Evolutionary conservation across 1,140 invertebrate genomes (phyloP).

Genomic region (Littorina saxatilis): DNA sequence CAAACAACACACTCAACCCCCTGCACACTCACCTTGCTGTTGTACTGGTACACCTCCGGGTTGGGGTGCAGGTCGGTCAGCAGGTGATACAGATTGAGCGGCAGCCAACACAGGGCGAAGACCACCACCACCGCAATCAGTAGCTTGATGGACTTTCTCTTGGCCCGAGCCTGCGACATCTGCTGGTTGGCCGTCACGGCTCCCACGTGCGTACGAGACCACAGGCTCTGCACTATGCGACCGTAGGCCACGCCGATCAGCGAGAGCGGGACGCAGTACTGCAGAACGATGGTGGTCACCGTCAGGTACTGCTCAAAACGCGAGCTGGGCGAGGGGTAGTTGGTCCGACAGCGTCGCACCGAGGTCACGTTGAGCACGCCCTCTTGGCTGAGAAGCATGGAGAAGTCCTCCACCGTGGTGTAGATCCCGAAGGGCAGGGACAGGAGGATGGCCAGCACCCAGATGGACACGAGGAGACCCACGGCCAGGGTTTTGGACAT

Average conservation of each 20-base stretch:
- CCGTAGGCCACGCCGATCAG: constrained; percentile 76
- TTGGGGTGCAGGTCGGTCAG: constrained; percentile 77
- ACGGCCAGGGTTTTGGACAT: constrained; percentile 72
- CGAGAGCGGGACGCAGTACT: constrained; percentile 78
- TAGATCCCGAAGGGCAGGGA: constrained; percentile 78
- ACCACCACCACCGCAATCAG: constrained; percentile 77
- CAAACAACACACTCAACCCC: too few species aligned
- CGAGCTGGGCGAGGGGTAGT: constrained; percentile 64
- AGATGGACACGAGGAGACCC: constrained; percentile 75
- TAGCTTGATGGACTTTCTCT: constrained; percentile 75
- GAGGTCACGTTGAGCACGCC: not conserved
- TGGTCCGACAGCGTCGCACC: constrained; percentile 70
- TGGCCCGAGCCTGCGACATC: constrained; percentile 65
- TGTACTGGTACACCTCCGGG: constrained; percentile 29
- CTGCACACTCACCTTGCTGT: not conserved
- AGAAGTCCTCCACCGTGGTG: constrained; percentile 46
- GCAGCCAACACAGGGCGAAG: constrained; percentile 78
- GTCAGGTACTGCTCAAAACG: constrained; percentile 74
- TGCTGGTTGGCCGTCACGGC: constrained; percentile 68
- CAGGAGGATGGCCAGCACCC: constrained; percentile 75
- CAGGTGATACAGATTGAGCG: constrained; percentile 78
- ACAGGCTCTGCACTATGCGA: constrained; percentile 67
- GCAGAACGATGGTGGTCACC: constrained; percentile 75
- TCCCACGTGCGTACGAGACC: constrained; percentile 65
- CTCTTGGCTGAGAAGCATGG: not conserved